Evolutionary conservation across 2,888 invertebrate species (phyloP).

Genomic region (Drosophila dives): DNA sequence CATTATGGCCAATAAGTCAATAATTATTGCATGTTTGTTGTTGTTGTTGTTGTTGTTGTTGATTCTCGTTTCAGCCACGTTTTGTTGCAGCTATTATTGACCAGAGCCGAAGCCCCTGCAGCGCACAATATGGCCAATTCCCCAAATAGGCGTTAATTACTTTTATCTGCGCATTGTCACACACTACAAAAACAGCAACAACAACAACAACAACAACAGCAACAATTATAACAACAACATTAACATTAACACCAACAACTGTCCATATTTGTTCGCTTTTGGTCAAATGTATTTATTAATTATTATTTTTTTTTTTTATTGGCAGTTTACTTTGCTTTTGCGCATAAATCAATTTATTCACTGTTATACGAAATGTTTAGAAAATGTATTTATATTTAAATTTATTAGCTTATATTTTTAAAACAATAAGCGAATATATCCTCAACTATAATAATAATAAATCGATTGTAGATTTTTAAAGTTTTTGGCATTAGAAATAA

Average conservation of each 20-base stretch:
- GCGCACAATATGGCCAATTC: slow-evolving; percentile 45
- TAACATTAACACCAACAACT: slow-evolving; percentile 21
- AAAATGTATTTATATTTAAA: slow-evolving; percentile 2
- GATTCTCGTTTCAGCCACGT: slow-evolving; percentile 18
- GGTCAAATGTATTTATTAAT: slow-evolving; percentile 47
- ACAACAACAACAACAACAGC: slow-evolving; percentile 19
- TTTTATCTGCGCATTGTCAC: slow-evolving; percentile 72
- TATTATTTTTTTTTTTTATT: slow-evolving; percentile 26
- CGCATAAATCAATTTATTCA: slow-evolving; percentile 53
- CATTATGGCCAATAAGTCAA: slow-evolving; percentile 80
- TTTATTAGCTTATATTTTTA: not conserved
- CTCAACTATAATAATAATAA: not conserved
- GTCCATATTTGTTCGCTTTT: slow-evolving; percentile 20
- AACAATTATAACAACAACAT: slow-evolving; percentile 21
- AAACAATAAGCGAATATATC: not conserved
- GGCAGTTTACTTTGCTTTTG: slow-evolving; percentile 23
- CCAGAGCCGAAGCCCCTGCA: not conserved
- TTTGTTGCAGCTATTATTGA: slow-evolving; percentile 36
- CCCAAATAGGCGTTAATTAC: slow-evolving; percentile 78
- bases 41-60: slow-evolving; percentile 20
- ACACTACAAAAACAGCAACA: slow-evolving; percentile 37
- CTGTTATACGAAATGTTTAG: slow-evolving; percentile 19
- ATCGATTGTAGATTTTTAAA: not conserved
- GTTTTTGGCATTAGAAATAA: not conserved
- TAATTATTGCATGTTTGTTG: slow-evolving; percentile 63